These are phyloP conservation scores for Paratilapia polleni DNA, from an alignment of 2,113 vertebrate species.

Conservation along the genomic window DNA sequence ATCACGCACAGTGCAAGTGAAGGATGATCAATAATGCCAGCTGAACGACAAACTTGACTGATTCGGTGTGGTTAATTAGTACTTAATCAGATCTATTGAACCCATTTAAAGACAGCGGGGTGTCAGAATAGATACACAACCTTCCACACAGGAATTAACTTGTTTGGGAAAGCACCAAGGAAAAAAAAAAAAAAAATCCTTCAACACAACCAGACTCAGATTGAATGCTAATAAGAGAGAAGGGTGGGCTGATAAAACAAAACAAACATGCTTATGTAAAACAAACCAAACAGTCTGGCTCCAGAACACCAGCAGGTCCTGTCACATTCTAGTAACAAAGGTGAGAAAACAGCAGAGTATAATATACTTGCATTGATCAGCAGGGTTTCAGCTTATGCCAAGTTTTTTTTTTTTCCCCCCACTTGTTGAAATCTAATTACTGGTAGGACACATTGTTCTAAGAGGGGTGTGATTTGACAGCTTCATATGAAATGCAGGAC, in stretches of 20 bases:
- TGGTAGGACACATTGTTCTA: background rate
- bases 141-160: background rate
- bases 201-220: rapidly evolving
- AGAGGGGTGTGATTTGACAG: background rate
- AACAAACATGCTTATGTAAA: background rate
- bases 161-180: constrained; percentile 20
- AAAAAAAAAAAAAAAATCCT: background rate
- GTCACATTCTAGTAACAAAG: background rate
- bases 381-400: background rate
- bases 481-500: background rate
- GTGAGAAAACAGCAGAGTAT: background rate
- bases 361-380: background rate
- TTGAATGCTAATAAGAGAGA: background rate
- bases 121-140: background rate
- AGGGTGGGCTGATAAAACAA: background rate
- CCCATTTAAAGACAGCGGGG: constrained; percentile 35
- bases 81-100: constrained; percentile 27
- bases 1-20: constrained; percentile 4
- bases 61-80: constrained; percentile 44
- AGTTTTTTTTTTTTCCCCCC: too few species aligned
- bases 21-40: constrained; percentile 43
- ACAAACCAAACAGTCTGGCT: background rate
- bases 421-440: constrained; percentile 1
- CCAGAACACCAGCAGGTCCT: background rate
- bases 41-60: constrained; percentile 30